Conservation (phyloP, 2,113 vertebrate genomes). For the Podarcis cretensis region DNA sequence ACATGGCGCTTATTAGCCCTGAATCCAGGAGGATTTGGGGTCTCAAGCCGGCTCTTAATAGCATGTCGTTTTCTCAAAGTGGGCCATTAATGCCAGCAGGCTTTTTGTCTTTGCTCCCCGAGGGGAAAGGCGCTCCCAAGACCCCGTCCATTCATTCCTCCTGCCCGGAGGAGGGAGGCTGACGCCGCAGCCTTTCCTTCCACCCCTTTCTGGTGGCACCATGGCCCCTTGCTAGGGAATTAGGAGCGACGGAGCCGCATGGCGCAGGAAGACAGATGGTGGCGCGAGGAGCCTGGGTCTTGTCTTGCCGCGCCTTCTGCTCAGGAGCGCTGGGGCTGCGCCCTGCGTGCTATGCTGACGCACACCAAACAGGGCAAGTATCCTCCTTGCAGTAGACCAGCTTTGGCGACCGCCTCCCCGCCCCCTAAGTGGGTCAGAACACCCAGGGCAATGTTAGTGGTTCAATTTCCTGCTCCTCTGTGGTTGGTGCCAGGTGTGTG, state of each 20-base stretch:
- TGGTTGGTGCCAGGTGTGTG: not conserved
- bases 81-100: conserved; percentile 20
- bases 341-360: not conserved
- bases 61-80: not conserved
- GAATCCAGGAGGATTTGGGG: conserved; percentile 8
- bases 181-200: conserved; percentile 31
- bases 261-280: conserved; percentile 59
- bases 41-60: conserved; percentile 42
- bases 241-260: not conserved
- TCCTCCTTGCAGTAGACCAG: not conserved
- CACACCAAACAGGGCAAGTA: conserved; percentile 1
- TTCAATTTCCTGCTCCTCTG: not conserved
- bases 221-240: conserved; percentile 38
- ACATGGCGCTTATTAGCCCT: conserved; percentile 54
- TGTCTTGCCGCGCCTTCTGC: not conserved
- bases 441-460: fast-evolving
- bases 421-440: too few relatives aligned
- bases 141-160: not conserved
- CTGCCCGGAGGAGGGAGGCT: not conserved
- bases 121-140: not conserved
- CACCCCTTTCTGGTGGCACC: not conserved
- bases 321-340: not conserved
- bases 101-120: not conserved
- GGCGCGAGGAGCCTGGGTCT: conserved; percentile 6
- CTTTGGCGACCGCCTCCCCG: too few relatives aligned